Evolutionary conservation across 2,113 vertebrate genomes (phyloP).

Genomic region (Elephas maximus): DNA sequence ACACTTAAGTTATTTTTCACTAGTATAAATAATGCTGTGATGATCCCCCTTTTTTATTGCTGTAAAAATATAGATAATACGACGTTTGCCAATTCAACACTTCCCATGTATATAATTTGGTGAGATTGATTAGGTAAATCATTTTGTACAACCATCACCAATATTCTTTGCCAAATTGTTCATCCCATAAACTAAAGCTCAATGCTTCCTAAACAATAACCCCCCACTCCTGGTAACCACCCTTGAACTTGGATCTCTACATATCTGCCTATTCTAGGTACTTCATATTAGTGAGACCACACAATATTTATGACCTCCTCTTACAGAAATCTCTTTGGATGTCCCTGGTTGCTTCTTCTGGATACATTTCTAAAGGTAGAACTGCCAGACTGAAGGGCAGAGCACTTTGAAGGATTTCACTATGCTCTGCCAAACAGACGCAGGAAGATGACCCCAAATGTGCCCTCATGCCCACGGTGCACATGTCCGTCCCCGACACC

Average conservation of each 20-base stretch:
- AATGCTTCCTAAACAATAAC: too few species aligned
- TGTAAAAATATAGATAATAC: not conserved
- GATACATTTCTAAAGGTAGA: not conserved
- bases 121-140: too few species aligned
- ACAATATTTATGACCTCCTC: not conserved
- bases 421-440: not conserved
- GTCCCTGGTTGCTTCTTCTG: not conserved
- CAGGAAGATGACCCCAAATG: not conserved
- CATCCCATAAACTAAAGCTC: too few species aligned
- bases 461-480: too few species aligned
- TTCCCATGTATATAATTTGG: too few species aligned
- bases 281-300: too few species aligned
- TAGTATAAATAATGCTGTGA: not conserved
- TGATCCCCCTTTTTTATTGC: not conserved
- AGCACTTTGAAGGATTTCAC: not conserved
- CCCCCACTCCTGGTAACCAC: too few species aligned
- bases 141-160: too few species aligned
- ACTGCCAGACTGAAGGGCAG: not conserved
- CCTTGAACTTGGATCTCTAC: too few species aligned
- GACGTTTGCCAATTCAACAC: not conserved
- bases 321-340: not conserved
- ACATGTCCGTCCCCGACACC: accelerated
- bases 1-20: not conserved
- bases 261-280: too few species aligned
- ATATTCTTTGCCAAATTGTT: too few species aligned